Conservation (phyloP, 1,140 invertebrate species). For the Chrysopa pallens region DNA sequence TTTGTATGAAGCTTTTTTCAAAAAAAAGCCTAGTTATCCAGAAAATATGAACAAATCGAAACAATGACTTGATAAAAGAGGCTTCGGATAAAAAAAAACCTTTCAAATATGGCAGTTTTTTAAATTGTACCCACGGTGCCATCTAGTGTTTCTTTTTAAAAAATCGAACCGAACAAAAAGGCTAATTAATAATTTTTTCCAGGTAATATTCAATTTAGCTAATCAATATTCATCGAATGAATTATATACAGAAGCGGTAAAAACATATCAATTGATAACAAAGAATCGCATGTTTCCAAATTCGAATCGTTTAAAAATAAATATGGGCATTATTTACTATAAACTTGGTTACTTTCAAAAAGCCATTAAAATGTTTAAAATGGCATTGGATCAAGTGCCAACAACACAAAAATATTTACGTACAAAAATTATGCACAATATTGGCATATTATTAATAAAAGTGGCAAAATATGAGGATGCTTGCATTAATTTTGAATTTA, state of each 20-base stretch:
- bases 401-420: constrained; percentile 80
- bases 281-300: constrained; percentile 76
- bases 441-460: constrained; percentile 86
- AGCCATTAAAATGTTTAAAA: constrained; percentile 94
- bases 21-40: too few relatives aligned
- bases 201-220: constrained; percentile 88
- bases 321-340: constrained; percentile 97
- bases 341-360: constrained; percentile 86
- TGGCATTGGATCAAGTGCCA: constrained; percentile 91
- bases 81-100: too few relatives aligned
- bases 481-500: constrained; percentile 90
- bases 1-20: too few relatives aligned
- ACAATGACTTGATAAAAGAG: too few relatives aligned
- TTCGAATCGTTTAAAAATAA: constrained; percentile 81
- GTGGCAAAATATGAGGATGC: constrained; percentile 95
- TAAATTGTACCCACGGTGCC: too few relatives aligned
- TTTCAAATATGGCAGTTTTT: too few relatives aligned
- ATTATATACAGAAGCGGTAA: constrained; percentile 88
- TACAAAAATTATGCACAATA: constrained; percentile 97
- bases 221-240: constrained; percentile 86
- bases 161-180: too few relatives aligned
- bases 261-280: constrained; percentile 81
- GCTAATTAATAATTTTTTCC: constrained; percentile 6
- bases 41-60: too few relatives aligned
- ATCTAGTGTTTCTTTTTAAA: too few relatives aligned